phyloP scores from a whole-genome alignment of 2,113 vertebrate genomes.

The Rhinopomastus cyanomelas region DNA sequence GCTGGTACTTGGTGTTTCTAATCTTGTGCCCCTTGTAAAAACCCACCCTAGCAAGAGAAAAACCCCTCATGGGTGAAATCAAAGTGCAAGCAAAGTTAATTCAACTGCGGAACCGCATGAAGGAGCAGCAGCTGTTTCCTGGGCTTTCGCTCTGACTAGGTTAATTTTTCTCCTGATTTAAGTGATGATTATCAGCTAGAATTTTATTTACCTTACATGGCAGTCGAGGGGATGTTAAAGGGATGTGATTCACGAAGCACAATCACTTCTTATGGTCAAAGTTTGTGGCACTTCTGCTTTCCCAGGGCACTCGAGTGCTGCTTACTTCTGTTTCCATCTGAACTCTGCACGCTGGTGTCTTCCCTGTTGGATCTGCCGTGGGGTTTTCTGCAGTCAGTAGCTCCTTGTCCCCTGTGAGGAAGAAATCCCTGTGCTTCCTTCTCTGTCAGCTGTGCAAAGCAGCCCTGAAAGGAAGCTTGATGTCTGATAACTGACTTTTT shows the following conservation, averaged over 20 bases:
- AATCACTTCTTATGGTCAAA: background rate
- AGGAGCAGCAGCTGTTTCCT: background rate
- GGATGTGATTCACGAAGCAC: constrained; percentile 25
- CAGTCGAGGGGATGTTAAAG: background rate
- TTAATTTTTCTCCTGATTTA: background rate
- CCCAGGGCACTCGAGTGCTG: background rate
- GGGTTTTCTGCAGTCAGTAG: background rate
- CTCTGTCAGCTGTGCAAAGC: background rate
- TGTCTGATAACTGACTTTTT: background rate
- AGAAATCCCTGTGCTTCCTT: background rate
- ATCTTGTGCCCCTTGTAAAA: background rate
- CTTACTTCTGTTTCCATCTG: background rate
- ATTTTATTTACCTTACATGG: constrained; percentile 34
- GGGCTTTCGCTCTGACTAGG: background rate
- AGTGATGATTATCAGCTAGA: background rate
- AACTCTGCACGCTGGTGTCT: background rate
- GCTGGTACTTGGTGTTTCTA: background rate
- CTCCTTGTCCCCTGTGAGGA: background rate
- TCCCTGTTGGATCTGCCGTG: background rate
- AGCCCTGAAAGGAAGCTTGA: background rate
- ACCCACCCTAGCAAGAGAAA: background rate
- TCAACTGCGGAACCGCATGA: background rate
- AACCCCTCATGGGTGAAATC: background rate
- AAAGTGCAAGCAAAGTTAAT: background rate
- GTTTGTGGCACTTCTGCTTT: constrained; percentile 24